Evolutionary conservation across 2,888 invertebrate genomes (phyloP).

Genomic region (Lingula anatina): DNA sequence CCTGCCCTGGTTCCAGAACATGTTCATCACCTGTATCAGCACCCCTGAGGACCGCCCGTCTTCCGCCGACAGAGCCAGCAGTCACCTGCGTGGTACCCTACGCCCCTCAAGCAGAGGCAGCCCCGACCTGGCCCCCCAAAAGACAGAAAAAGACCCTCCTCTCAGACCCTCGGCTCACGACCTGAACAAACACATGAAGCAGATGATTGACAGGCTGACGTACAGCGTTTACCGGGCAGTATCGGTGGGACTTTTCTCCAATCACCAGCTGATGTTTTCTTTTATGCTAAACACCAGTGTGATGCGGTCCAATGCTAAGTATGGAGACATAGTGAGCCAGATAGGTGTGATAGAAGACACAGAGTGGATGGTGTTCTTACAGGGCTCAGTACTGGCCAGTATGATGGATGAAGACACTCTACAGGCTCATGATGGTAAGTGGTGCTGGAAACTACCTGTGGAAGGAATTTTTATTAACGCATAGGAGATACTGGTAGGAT

Average conservation of each 20-base stretch:
- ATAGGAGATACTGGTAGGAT: too few species aligned
- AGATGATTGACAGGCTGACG: slow-evolving; percentile 31
- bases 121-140: background rate
- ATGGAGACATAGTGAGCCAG: slow-evolving; percentile 18
- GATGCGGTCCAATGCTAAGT: slow-evolving; percentile 31
- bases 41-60: slow-evolving; percentile 5
- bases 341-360: slow-evolving; percentile 25
- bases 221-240: slow-evolving; percentile 45
- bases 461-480: too few species aligned
- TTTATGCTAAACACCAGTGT: slow-evolving; percentile 47
- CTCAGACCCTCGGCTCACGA: background rate
- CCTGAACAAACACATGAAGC: slow-evolving; percentile 3
- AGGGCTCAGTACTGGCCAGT: slow-evolving; percentile 41
- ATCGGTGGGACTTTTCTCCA: slow-evolving; percentile 46
- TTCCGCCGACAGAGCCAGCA: slow-evolving; percentile 6
- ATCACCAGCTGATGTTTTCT: slow-evolving; percentile 50
- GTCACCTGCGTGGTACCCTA: slow-evolving; percentile 5
- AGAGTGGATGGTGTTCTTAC: slow-evolving; percentile 47
- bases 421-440: slow-evolving; percentile 33
- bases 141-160: background rate
- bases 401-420: slow-evolving; percentile 34
- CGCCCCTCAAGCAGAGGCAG: background rate
- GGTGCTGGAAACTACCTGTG: too few species aligned
- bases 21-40: slow-evolving; percentile 43
- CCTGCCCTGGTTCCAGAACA: slow-evolving; percentile 48